Percentiles rank a stretch among this genome's conserved stretches.
Evolutionary conservation across 1,140 invertebrate species (phyloP).

Genomic region (Gonatopus flavifemur): DNA sequence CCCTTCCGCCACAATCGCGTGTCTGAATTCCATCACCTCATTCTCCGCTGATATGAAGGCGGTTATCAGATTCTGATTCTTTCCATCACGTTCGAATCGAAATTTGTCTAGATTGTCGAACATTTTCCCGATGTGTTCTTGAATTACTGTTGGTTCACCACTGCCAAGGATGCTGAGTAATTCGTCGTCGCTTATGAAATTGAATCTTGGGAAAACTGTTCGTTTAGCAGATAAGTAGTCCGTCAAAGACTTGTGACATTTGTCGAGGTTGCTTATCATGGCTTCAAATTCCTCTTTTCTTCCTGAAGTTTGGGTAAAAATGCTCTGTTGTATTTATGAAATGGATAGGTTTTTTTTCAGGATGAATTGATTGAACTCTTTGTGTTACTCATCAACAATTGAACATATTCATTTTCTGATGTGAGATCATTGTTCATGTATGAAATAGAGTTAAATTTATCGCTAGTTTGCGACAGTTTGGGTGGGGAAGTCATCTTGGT

Average conservation of each 20-base stretch:
- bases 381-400: too few species aligned
- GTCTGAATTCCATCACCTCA: constrained; percentile 83
- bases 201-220: constrained; percentile 85
- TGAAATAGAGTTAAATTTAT: too few species aligned
- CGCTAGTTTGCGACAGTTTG: too few species aligned
- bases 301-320: constrained; percentile 60
- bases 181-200: constrained; percentile 92
- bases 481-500: too few species aligned
- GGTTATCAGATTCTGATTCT: constrained; percentile 65
- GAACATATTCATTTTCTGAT: too few species aligned
- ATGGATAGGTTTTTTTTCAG: too few species aligned
- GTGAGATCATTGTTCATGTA: too few species aligned
- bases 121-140: constrained; percentile 94
- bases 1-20: constrained; percentile 60
- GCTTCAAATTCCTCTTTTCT: constrained; percentile 74
- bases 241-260: constrained; percentile 87
- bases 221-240: constrained; percentile 87
- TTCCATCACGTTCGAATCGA: constrained; percentile 64
- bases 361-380: too few species aligned
- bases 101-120: constrained; percentile 86
- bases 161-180: constrained; percentile 86
- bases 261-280: constrained; percentile 76
- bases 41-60: constrained; percentile 85
- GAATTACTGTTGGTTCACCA: constrained; percentile 75
- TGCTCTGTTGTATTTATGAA: too few species aligned